Evolutionary conservation across 53 echinoderm and acorn worm genomes (phyloP), one percentile per base, ranked within the genome.

Genomic region (Paracentrotus lividus): DNA sequence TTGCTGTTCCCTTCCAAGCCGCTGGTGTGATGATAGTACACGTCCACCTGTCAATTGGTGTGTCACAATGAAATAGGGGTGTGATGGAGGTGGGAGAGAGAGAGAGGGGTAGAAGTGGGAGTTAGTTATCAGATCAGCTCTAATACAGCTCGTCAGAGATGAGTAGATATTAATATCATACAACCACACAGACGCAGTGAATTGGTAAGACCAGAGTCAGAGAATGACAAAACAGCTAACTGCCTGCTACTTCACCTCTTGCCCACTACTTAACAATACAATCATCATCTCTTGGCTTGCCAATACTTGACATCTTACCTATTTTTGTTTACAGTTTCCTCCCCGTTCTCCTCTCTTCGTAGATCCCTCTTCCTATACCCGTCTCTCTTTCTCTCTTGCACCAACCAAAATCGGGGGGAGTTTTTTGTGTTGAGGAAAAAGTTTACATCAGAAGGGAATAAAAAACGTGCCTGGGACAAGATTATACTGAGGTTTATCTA

Each of bases 401-500:
- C 64, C 89, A 33, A 42, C 89, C 56, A 34, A 87, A 87, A 38
- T 8, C 47, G 81, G 81, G 47, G 87, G 31, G 53, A 57, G 31
- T 33, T 87, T 87, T 89, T 7, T 90, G 58, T 68, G 75, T 61
- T 44, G 2, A 90, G 81, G 60, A 92, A 92, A 78, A 31, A 26
- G 26, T 92, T 92, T 55, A 60, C 92, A 92, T 92, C 92, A 78
- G 90, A 78, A 51, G 76, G 91, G 91, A 91, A 91, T 64, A 92
- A 78, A 91, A 72, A 92, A 78, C 92, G 92, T 92, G 92, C 92
- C 92, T 92, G 92, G 92, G 92, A 92, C 92, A 42, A 92, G 92
- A 78, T 92, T 92, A 92, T 78, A 92, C 56, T 78, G 92, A 92
- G 92, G 92, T 92, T 92, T 92, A 92, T 92, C 92, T 92, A 92